A percentile compares a stretch with the other conserved stretches of the same genome.
These are phyloP conservation scores for Embiotoca jacksoni DNA, from an alignment of 2,113 vertebrate genomes.

Conservation along the genomic window DNA sequence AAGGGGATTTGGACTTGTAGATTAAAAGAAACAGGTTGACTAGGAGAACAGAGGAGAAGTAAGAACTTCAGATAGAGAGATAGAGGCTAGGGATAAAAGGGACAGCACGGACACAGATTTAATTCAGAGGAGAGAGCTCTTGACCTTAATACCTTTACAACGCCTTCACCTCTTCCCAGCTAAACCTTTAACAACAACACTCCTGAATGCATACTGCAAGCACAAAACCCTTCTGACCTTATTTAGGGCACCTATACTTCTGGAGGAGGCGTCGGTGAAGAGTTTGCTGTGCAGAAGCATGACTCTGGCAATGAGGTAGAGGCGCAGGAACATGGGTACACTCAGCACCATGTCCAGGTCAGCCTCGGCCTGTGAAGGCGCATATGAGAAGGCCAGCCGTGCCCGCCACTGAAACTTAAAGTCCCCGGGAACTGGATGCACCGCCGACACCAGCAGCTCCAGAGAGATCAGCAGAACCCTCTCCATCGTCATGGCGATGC, in stretches of 20 bases:
- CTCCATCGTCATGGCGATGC: constrained; percentile 98
- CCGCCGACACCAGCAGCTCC: constrained; percentile 97
- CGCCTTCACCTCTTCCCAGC: constrained; percentile 16
- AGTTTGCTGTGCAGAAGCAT: constrained; percentile 99
- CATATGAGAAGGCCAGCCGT: constrained; percentile 95
- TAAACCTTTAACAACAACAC: constrained; percentile 30
- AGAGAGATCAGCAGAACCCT: constrained; percentile 95
- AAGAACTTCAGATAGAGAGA: constrained; percentile 35
- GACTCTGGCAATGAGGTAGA: constrained; percentile 97
- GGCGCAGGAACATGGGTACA: constrained; percentile 98
- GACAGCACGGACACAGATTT: constrained; percentile 44
- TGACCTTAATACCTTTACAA: constrained; percentile 58
- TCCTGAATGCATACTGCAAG: constrained; percentile 16
- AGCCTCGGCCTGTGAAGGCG: constrained; percentile 92
- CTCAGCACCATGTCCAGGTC: constrained; percentile 99
- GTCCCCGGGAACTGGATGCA: constrained; percentile 96
- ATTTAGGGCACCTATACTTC: constrained; percentile 88
- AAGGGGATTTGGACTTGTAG: constrained; percentile 38
- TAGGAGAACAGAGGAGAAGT: constrained; percentile 23
- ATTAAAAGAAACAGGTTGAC: constrained; percentile 45
- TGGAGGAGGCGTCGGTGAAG: constrained; percentile 91
- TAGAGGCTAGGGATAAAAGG: constrained; percentile 48
- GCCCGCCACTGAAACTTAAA: constrained; percentile 98
- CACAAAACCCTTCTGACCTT: constrained; percentile 76
- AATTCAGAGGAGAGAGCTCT: constrained; percentile 58